phyloP scores from a whole-genome alignment of 2,888 invertebrate species.

The Deilephila elpenor region DNA sequence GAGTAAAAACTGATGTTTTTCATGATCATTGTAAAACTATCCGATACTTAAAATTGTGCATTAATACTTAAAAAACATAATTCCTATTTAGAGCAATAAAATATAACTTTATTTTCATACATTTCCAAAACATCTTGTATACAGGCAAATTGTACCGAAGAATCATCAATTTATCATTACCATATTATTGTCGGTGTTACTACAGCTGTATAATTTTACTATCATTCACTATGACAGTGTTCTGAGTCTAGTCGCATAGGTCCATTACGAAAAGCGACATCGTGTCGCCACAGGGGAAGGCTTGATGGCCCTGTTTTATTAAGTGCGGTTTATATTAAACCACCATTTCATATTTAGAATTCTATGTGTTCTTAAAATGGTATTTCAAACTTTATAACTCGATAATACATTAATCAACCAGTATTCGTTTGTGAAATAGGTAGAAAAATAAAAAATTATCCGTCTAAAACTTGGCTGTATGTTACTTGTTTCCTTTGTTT shows the following conservation, averaged over 20 bases:
- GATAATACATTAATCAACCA: too few species aligned
- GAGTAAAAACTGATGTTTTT: too few species aligned
- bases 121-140: not conserved
- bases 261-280: conserved; percentile 37
- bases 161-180: conserved; percentile 16
- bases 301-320: conserved; percentile 12
- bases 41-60: too few species aligned
- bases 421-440: too few species aligned
- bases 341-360: not conserved
- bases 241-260: conserved; percentile 39
- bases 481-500: too few species aligned
- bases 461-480: too few species aligned
- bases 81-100: too few species aligned
- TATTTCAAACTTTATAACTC: not conserved
- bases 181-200: not conserved
- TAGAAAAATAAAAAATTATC: too few species aligned
- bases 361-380: not conserved
- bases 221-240: conserved; percentile 41
- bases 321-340: conserved; percentile 18
- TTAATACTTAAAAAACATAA: too few species aligned
- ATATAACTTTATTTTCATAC: too few species aligned
- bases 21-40: too few species aligned
- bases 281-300: conserved; percentile 36
- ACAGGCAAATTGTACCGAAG: not conserved
- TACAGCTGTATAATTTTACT: conserved; percentile 29